Evolutionary conservation across 1,140 invertebrate genomes (phyloP).

Genomic region (Doryteuthis pealeii): DNA sequence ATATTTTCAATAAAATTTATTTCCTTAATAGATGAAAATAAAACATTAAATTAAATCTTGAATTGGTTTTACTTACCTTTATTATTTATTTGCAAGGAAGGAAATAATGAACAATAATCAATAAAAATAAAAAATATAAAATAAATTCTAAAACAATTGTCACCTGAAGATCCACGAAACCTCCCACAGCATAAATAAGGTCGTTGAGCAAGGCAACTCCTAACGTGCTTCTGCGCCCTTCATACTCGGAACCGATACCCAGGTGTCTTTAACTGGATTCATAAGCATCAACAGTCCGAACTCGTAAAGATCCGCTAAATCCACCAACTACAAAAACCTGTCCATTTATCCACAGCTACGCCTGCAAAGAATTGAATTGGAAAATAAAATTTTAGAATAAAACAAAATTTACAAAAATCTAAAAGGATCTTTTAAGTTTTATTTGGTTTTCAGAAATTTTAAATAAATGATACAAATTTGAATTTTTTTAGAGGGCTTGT

Average conservation of each 20-base stretch:
- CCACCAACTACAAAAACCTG: conserved; percentile 70
- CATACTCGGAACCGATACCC: conserved; percentile 84
- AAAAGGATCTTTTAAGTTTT: too few relatives aligned
- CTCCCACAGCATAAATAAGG: conserved; percentile 77
- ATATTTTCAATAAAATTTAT: too few relatives aligned
- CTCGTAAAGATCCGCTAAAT: conserved; percentile 89
- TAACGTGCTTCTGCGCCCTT: conserved; percentile 87
- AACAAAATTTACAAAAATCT: background rate
- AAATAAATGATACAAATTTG: too few relatives aligned
- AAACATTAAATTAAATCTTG: too few relatives aligned
- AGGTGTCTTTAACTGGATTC: conserved; percentile 79
- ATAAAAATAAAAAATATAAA: too few relatives aligned
- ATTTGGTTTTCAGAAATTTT: too few relatives aligned
- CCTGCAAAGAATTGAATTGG: conserved; percentile 29
- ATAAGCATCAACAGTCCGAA: conserved; percentile 86
- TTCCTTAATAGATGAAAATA: too few relatives aligned
- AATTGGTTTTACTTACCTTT: too few relatives aligned
- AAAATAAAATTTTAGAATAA: background rate
- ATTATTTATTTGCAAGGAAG: too few relatives aligned
- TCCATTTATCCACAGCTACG: conserved; percentile 54
- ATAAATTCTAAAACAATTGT: too few relatives aligned
- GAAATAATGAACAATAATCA: too few relatives aligned
- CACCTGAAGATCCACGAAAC: conserved; percentile 61
- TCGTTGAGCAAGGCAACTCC: conserved; percentile 88
- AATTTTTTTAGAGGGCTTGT: too few relatives aligned